Evolutionary conservation across 1,140 invertebrate species (phyloP).

Genomic region (Meloidogyne floridensis): DNA sequence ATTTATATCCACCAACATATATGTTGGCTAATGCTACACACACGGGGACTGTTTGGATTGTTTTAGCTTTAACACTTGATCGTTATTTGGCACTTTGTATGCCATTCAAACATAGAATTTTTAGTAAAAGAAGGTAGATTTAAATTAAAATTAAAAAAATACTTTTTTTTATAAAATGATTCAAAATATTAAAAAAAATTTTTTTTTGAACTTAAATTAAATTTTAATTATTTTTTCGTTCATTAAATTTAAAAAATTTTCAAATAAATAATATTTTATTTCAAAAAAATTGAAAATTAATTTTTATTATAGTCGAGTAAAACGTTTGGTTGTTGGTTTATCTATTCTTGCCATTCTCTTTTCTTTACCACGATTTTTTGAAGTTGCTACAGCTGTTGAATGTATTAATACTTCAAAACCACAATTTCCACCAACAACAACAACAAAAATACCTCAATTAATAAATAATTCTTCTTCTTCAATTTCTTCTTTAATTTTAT

Average conservation of each 20-base stretch:
- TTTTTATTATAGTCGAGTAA: slow-evolving; percentile 51
- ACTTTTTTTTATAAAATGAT: too few relatives aligned
- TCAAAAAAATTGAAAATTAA: slow-evolving; percentile 1
- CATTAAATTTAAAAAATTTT: too few relatives aligned
- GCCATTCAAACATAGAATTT: slow-evolving; percentile 58
- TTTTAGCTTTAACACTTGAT: slow-evolving; percentile 58
- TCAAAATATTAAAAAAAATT: too few relatives aligned
- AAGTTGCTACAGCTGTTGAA: slow-evolving; percentile 48
- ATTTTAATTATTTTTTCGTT: background rate
- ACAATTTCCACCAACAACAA: background rate
- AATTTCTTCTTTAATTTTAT: background rate
- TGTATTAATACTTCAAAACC: slow-evolving; percentile 23
- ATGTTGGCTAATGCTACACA: slow-evolving; percentile 61
- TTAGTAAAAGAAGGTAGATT: slow-evolving; percentile 58
- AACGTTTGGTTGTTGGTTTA: slow-evolving; percentile 55
- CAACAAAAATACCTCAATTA: background rate
- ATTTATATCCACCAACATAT: slow-evolving; percentile 60
- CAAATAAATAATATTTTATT: background rate
- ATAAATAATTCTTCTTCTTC: background rate
- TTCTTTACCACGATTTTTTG: slow-evolving; percentile 59
- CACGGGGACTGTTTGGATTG: slow-evolving; percentile 62
- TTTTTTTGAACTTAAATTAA: background rate
- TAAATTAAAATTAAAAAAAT: too few relatives aligned
- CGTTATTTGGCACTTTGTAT: slow-evolving; percentile 59
- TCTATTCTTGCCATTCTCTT: slow-evolving; percentile 57